These are phyloP conservation scores for Dichetophora obliterata DNA, from an alignment of 2,888 invertebrate species.

Conservation along the genomic window DNA sequence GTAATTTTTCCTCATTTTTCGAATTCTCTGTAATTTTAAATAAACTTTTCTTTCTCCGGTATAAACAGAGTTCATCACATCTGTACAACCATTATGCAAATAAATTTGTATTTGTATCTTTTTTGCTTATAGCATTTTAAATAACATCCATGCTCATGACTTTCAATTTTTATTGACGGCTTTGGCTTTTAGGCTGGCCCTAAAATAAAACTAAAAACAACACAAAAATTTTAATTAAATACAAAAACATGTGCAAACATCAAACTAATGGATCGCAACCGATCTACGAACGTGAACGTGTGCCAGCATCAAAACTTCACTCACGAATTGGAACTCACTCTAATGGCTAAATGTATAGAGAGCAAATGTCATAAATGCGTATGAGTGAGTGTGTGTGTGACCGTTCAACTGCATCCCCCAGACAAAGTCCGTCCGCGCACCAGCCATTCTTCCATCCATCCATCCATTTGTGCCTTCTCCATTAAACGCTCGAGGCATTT, in stretches of 20 bases:
- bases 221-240: not conserved
- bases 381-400: too few relatives aligned
- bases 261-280: slow-evolving; percentile 27
- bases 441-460: not conserved
- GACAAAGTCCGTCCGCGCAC: not conserved
- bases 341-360: not conserved
- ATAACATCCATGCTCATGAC: not conserved
- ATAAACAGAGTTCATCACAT: too few relatives aligned
- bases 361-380: not conserved
- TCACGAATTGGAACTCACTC: not conserved
- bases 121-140: not conserved
- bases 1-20: too few relatives aligned
- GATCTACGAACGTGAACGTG: not conserved
- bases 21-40: too few relatives aligned
- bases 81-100: too few relatives aligned
- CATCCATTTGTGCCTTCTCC: not conserved
- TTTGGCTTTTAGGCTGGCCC: not conserved
- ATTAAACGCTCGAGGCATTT: not conserved
- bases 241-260: slow-evolving; percentile 21
- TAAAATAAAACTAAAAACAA: not conserved
- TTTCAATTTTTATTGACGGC: slow-evolving; percentile 16
- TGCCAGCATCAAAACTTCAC: not conserved
- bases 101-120: too few relatives aligned
- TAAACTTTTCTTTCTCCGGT: too few relatives aligned
- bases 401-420: not conserved